These are phyloP conservation scores for Yponomeuta malinellus DNA, from an alignment of 2,888 invertebrate genomes.

Conservation along the genomic window DNA sequence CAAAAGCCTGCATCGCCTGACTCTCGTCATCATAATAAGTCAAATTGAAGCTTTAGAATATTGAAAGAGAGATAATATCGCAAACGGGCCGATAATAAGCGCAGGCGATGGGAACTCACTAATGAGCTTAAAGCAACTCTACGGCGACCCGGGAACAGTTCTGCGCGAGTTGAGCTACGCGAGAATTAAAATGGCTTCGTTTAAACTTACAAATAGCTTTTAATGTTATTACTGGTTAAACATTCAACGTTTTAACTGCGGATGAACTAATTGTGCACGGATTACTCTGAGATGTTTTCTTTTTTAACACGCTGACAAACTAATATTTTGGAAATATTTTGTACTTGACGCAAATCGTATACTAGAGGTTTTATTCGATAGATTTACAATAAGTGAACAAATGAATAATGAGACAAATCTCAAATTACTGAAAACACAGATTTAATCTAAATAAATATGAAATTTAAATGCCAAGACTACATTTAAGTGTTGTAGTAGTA, in stretches of 20 bases:
- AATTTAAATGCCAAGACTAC: too few species aligned
- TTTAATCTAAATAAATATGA: too few species aligned
- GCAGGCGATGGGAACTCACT: background rate
- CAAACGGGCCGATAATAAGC: background rate
- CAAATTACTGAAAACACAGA: too few species aligned
- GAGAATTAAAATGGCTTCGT: conserved; percentile 9
- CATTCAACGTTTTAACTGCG: background rate
- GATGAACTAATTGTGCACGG: background rate
- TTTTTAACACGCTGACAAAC: background rate
- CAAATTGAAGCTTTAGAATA: background rate
- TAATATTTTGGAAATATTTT: background rate
- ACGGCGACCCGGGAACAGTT: background rate
- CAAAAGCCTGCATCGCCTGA: background rate
- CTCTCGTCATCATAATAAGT: background rate
- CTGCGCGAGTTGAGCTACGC: background rate
- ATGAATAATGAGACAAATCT: too few species aligned
- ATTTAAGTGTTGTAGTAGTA: too few species aligned
- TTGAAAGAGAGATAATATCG: background rate
- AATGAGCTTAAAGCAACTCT: background rate
- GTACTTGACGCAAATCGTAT: too few species aligned
- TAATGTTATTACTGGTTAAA: background rate
- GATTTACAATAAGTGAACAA: too few species aligned
- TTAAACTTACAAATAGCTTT: background rate
- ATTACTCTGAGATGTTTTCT: background rate
- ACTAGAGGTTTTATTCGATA: too few species aligned